Conservation (phyloP, 2,888 invertebrate genomes). For the Barypeithes pellucidus region DNA sequence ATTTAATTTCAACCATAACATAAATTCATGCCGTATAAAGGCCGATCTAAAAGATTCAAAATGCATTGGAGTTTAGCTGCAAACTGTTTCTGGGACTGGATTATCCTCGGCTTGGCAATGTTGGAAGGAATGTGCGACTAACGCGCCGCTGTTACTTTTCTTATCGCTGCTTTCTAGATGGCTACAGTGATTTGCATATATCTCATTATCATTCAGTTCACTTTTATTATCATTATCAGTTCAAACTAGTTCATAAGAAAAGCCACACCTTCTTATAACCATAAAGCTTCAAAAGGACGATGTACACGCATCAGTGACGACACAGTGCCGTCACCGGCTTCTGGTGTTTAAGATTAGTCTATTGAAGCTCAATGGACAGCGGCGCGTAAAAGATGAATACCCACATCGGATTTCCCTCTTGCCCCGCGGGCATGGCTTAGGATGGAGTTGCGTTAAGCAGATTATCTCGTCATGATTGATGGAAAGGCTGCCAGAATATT, state of each 20-base stretch:
- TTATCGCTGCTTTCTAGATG: too few relatives aligned
- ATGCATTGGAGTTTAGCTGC: neutral
- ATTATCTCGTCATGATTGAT: conserved; percentile 80
- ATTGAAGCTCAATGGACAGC: too few relatives aligned
- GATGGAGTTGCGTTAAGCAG: conserved; percentile 75
- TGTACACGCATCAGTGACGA: too few relatives aligned
- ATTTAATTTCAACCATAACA: neutral
- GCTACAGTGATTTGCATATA: too few relatives aligned
- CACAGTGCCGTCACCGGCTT: too few relatives aligned
- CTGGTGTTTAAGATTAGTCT: too few relatives aligned
- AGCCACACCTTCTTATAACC: too few relatives aligned
- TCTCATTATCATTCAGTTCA: too few relatives aligned
- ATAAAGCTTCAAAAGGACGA: too few relatives aligned
- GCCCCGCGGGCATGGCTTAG: conserved; percentile 61
- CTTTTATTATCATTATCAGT: too few relatives aligned
- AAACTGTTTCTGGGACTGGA: conserved; percentile 12
- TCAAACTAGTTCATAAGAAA: too few relatives aligned
- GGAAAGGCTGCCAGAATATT: conserved; percentile 66
- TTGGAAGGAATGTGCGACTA: neutral
- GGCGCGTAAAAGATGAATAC: neutral
- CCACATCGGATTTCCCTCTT: neutral
- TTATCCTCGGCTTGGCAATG: conserved; percentile 27
- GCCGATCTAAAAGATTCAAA: neutral
- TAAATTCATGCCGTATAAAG: neutral
- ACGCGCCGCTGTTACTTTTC: too few relatives aligned